A percentile compares a stretch with the other conserved stretches of the same genome.
phyloP scores from a whole-genome alignment of 2,113 vertebrate species.

The Tachuris rubrigastra region DNA sequence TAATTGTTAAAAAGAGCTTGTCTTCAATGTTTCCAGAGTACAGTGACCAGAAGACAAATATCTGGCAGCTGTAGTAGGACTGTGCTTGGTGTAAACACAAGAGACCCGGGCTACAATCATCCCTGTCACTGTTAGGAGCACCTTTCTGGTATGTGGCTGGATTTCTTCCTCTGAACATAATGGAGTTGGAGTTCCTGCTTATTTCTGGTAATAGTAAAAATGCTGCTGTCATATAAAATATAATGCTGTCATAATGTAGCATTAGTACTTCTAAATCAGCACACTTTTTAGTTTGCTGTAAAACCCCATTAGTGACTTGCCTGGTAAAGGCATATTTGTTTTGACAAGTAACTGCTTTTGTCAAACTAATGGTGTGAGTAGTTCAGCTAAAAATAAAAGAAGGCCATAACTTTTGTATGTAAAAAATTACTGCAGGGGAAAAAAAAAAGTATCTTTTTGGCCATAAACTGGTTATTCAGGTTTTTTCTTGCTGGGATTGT shows the following conservation, averaged over 20 bases:
- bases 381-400: neutral
- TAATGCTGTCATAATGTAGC: neutral
- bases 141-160: neutral
- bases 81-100: neutral
- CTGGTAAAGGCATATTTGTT: neutral
- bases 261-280: neutral
- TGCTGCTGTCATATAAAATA: neutral
- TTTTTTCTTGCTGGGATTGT: conserved; percentile 58
- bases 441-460: neutral
- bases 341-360: neutral
- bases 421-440: neutral
- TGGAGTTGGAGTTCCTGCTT: neutral
- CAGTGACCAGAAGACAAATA: neutral
- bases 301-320: neutral
- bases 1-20: neutral
- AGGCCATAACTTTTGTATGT: neutral
- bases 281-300: neutral
- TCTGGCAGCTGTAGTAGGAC: neutral
- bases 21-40: neutral
- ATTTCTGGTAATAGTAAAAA: neutral
- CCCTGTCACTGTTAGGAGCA: neutral
- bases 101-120: neutral
- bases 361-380: neutral
- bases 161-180: neutral
- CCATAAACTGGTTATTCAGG: neutral